Percentiles rank a stretch among this genome's conserved stretches.
These are phyloP conservation scores for Passer montanus DNA, from an alignment of 2,113 vertebrate species.

Conservation along the genomic window DNA sequence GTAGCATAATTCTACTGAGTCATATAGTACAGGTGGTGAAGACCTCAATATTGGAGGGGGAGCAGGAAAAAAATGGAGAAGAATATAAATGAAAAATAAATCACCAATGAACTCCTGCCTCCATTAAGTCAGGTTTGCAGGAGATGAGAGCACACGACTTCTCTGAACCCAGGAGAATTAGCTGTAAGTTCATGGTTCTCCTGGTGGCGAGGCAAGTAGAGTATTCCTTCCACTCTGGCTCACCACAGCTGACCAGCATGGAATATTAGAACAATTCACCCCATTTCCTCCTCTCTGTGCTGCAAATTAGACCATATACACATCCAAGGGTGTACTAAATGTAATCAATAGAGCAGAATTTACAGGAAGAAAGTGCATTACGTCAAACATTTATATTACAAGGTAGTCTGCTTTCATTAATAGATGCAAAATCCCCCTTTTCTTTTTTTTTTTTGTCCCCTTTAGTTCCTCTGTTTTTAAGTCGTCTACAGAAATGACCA, in stretches of 20 bases:
- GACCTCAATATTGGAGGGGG: not conserved
- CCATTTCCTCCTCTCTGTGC: not conserved
- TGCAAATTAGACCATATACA: fast-evolving
- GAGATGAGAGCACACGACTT: not conserved
- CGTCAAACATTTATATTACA: not conserved
- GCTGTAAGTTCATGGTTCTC: not conserved
- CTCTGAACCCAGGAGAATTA: not conserved
- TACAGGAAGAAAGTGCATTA: not conserved
- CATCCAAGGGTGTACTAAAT: not conserved
- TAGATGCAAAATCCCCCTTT: not conserved
- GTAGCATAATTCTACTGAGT: not conserved
- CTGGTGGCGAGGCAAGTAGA: not conserved
- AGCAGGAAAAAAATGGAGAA: not conserved
- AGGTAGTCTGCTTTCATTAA: not conserved
- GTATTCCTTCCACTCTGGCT: not conserved
- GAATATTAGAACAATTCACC: not conserved
- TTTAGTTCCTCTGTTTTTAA: not conserved
- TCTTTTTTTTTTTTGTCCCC: too few relatives aligned
- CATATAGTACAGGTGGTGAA: not conserved
- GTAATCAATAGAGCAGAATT: not conserved
- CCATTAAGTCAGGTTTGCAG: not conserved
- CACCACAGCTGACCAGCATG: not conserved
- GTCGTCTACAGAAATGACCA: not conserved
- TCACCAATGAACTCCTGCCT: not conserved
- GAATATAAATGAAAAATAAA: not conserved